Conservation (phyloP, 2,888 invertebrate species). For the Ennomos erosarius region DNA sequence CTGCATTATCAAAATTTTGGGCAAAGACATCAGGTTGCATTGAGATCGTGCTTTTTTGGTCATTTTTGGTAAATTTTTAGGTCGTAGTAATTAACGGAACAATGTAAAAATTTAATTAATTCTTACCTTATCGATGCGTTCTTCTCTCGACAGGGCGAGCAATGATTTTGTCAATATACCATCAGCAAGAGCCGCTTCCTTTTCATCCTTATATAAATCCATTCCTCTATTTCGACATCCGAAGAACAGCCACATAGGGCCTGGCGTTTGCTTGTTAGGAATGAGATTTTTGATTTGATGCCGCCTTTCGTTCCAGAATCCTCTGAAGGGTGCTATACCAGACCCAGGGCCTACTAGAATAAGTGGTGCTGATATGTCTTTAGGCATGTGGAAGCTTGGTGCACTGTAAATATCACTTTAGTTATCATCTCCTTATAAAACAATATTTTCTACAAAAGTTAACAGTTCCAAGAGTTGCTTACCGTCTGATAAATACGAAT, state of each 20-base stretch:
- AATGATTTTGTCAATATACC: constrained; percentile 90
- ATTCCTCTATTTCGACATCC: constrained; percentile 92
- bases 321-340: constrained; percentile 97
- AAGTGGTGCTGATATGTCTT: constrained; percentile 89
- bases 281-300: constrained; percentile 54
- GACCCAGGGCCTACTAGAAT: constrained; percentile 96
- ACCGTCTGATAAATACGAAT: constrained; percentile 92
- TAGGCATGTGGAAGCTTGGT: constrained; percentile 93
- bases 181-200: constrained; percentile 87
- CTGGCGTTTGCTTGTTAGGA: constrained; percentile 51
- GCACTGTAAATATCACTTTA: constrained; percentile 86
- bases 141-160: constrained; percentile 93
- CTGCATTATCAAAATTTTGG: too few species aligned
- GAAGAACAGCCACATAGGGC: constrained; percentile 92
- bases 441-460: neutral
- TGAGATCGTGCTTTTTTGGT: too few species aligned
- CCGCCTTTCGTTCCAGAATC: constrained; percentile 95
- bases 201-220: constrained; percentile 94
- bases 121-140: constrained; percentile 89
- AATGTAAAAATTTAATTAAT: too few species aligned
- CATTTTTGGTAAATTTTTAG: too few species aligned
- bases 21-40: too few species aligned
- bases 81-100: too few species aligned
- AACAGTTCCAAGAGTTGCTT: constrained; percentile 43
- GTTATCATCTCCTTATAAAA: constrained; percentile 19